Conservation (phyloP, 2,797 vertebrate genomes). For the Chromobotia macracanthus region DNA sequence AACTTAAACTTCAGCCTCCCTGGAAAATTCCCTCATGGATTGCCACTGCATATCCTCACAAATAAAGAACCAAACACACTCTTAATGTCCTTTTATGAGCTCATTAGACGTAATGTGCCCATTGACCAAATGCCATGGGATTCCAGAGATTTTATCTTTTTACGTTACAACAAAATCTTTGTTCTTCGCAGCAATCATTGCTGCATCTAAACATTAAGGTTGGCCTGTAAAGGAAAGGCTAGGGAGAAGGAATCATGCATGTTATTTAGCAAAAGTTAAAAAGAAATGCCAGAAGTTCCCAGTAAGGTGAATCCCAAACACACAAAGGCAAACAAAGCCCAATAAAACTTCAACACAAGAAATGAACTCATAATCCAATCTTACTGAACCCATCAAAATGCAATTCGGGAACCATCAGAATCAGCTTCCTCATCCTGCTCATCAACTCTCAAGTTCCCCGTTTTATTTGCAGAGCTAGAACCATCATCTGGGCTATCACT, state of each 20-base stretch:
- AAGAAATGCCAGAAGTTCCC: slow-evolving; percentile 61
- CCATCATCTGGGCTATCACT: slow-evolving; percentile 32
- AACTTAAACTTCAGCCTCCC: background rate
- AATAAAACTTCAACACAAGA: slow-evolving; percentile 54
- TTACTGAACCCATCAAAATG: slow-evolving; percentile 69
- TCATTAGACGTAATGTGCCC: slow-evolving; percentile 28
- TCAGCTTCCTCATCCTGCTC: slow-evolving; percentile 53
- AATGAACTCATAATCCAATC: slow-evolving; percentile 42
- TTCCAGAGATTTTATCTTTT: background rate
- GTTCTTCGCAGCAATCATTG: background rate
- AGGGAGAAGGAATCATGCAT: slow-evolving; percentile 56
- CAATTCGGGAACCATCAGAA: slow-evolving; percentile 61
- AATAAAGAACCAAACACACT: background rate
- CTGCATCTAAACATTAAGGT: slow-evolving; percentile 20
- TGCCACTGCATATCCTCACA: background rate
- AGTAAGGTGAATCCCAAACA: slow-evolving; percentile 66
- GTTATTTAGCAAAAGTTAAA: slow-evolving; percentile 53
- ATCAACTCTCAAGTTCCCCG: slow-evolving; percentile 37
- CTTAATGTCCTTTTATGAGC: slow-evolving; percentile 13
- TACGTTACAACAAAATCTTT: background rate
- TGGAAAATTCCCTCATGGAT: background rate
- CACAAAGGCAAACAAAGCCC: slow-evolving; percentile 66
- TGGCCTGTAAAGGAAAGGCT: slow-evolving; percentile 29
- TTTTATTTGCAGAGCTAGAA: slow-evolving; percentile 31
- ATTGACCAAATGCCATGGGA: slow-evolving; percentile 20